Percentiles rank a stretch among this genome's conserved stretches.
Evolutionary conservation across 2,888 invertebrate genomes (phyloP).

Genomic region (Sphecodes monilicornis): DNA sequence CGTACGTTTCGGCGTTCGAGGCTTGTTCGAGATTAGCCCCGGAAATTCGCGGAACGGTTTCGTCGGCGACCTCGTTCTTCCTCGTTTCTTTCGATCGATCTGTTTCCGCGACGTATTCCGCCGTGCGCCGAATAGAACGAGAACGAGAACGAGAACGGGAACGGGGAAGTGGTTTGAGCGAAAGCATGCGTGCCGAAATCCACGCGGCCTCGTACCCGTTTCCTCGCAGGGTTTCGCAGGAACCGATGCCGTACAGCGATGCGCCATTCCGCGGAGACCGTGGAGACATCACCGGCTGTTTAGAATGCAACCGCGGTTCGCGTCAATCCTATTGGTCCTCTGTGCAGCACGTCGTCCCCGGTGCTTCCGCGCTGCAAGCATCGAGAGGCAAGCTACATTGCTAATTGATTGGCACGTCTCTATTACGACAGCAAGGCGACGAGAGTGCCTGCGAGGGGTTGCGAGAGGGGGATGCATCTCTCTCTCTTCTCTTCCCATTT

Average conservation of each 20-base stretch:
- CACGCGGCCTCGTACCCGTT: neutral
- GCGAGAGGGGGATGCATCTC: neutral
- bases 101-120: neutral
- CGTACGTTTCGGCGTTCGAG: slow-evolving; percentile 9
- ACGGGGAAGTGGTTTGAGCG: neutral
- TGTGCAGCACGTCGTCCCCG: slow-evolving; percentile 47
- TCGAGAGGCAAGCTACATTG: slow-evolving; percentile 64
- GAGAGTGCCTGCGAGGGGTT: neutral
- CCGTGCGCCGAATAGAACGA: no score
- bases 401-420: slow-evolving; percentile 80
- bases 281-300: slow-evolving; percentile 73
- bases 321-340: slow-evolving; percentile 72
- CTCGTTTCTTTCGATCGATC: neutral
- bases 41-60: neutral
- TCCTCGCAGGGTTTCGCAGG: slow-evolving; percentile 6
- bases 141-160: no score
- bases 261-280: slow-evolving; percentile 43
- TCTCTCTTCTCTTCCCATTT: neutral
- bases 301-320: slow-evolving; percentile 77
- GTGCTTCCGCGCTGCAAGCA: slow-evolving; percentile 56
- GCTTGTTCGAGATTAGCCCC: neutral
- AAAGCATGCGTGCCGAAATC: slow-evolving; percentile 6
- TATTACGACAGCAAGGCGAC: slow-evolving; percentile 41
- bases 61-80: neutral
- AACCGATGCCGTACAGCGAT: neutral